Conservation (phyloP, 1,140 invertebrate species). For the Rhyacophila brunnea region DNA sequence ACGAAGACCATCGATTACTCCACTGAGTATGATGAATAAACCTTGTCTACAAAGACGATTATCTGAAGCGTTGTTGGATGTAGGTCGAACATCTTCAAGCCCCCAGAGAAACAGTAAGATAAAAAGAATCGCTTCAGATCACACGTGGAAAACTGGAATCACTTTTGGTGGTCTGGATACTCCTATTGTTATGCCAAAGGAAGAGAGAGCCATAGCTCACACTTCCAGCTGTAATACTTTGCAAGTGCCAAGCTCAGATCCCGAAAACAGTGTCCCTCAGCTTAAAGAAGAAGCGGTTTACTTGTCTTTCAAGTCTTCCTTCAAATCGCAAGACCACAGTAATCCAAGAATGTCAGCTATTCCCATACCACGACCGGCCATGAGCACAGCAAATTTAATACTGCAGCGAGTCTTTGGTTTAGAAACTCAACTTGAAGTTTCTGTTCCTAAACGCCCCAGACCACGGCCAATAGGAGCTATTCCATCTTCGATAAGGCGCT, state of each 20-base stretch:
- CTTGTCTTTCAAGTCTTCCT: constrained; percentile 34
- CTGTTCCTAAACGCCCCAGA: constrained; percentile 14
- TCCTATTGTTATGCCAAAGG: constrained; percentile 32
- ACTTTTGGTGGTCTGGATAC: constrained; percentile 30
- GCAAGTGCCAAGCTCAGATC: constrained; percentile 48
- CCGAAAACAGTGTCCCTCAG: constrained; percentile 32
- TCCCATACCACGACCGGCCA: constrained; percentile 48
- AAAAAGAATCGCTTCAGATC: constrained; percentile 48
- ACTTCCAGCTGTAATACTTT: constrained; percentile 53
- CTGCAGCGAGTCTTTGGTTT: constrained; percentile 56
- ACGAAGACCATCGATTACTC: constrained; percentile 67
- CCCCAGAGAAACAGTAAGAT: constrained; percentile 42
- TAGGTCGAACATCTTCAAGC: constrained; percentile 39
- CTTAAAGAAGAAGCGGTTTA: constrained; percentile 46
- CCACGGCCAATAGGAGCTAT: constrained; percentile 37
- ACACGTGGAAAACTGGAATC: constrained; percentile 40
- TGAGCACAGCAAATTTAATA: constrained; percentile 50
- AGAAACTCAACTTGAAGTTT: constrained; percentile 36
- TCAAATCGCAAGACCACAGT: constrained; percentile 33
- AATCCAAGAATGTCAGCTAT: constrained; percentile 42
- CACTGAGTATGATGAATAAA: constrained; percentile 61
- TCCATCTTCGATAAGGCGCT: constrained; percentile 52
- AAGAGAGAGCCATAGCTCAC: constrained; percentile 46
- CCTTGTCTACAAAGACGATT: constrained; percentile 61
- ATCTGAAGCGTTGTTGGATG: constrained; percentile 64